Evolutionary conservation across 2,888 invertebrate species (phyloP).

Genomic region (Tortrix viridana): DNA sequence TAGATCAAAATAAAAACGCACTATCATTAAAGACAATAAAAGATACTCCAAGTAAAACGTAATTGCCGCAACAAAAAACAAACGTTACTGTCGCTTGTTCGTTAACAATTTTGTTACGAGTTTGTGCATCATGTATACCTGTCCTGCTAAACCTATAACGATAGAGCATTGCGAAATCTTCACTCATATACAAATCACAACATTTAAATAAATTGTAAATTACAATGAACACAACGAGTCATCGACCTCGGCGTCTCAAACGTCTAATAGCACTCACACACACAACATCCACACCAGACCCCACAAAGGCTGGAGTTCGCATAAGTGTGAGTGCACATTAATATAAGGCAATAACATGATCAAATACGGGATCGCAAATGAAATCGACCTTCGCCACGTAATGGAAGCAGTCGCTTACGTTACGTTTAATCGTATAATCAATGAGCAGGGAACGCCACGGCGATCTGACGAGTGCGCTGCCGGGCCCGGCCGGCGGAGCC

Average conservation of each 20-base stretch:
- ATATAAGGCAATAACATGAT: conserved; percentile 53
- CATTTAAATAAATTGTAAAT: conserved; percentile 80
- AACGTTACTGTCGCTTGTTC: conserved; percentile 29
- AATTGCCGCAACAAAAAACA: conserved; percentile 34
- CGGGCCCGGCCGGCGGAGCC: not conserved
- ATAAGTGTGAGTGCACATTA: conserved; percentile 46
- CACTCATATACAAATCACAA: conserved; percentile 69
- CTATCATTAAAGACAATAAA: conserved; percentile 41
- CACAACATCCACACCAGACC: conserved; percentile 45
- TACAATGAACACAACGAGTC: conserved; percentile 75
- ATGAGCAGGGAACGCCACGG: conserved; percentile 36
- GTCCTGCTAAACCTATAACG: conserved; percentile 9
- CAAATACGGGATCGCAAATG: conserved; percentile 70
- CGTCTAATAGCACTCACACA: conserved; percentile 62
- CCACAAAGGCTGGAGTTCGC: conserved; percentile 39
- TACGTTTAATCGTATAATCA: conserved; percentile 49
- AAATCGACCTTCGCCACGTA: conserved; percentile 69
- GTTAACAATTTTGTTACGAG: conserved; percentile 8
- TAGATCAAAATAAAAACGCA: conserved; percentile 36
- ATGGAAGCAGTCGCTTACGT: conserved; percentile 48
- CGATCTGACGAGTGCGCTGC: conserved; percentile 2
- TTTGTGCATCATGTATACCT: not conserved
- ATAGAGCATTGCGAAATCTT: conserved; percentile 55
- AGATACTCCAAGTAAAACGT: conserved; percentile 35
- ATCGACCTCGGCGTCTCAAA: conserved; percentile 65